Evolutionary conservation across 2,113 vertebrate genomes (phyloP).

Genomic region (Nesoenas mayeri): DNA sequence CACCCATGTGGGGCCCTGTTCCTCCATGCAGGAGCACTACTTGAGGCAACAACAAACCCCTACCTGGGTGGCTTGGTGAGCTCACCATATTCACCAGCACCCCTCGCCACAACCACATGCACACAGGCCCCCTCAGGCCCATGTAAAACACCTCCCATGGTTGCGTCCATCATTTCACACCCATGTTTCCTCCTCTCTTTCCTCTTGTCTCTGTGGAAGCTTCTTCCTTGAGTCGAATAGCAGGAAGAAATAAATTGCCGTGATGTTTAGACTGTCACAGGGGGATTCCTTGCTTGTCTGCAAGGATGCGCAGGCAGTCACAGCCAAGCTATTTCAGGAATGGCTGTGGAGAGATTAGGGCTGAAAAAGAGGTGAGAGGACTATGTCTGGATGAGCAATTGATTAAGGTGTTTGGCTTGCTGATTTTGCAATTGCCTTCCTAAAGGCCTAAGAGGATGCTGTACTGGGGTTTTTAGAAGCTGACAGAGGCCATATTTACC

Average conservation of each 20-base stretch:
- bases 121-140: neutral
- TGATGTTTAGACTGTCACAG: neutral
- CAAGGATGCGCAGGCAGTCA: neutral
- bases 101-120: neutral
- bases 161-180: neutral
- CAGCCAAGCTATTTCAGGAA: neutral
- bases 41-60: neutral
- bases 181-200: fast-evolving
- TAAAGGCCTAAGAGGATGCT: neutral
- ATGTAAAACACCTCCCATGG: fast-evolving
- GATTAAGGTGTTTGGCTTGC: neutral
- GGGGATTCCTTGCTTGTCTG: neutral
- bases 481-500: neutral
- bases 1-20: fast-evolving
- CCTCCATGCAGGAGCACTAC: neutral
- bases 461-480: neutral
- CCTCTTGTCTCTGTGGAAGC: neutral
- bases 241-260: neutral
- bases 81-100: neutral
- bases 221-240: neutral
- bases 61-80: neutral
- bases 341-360: neutral
- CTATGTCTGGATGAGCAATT: neutral
- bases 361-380: neutral
- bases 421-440: neutral